Percentiles rank a stretch among this genome's conserved stretches.
Evolutionary conservation across 2,113 vertebrate species (phyloP).

Genomic region (Microcebus jonahi): DNA sequence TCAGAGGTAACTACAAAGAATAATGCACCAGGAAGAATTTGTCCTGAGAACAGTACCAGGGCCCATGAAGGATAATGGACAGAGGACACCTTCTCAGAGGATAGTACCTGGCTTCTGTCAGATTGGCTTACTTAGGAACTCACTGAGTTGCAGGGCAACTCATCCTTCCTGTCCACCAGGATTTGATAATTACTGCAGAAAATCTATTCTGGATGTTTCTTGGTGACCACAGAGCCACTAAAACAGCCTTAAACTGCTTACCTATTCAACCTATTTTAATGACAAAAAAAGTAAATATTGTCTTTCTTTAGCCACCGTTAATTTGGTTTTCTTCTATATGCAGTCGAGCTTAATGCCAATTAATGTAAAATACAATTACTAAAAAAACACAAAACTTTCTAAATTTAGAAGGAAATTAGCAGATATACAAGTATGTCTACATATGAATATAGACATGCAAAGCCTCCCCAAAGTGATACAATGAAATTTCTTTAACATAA

Average conservation of each 20-base stretch:
- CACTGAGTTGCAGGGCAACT: not conserved
- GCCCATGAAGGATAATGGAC: not conserved
- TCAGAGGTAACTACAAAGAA: not conserved
- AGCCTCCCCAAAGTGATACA: not conserved
- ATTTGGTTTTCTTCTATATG: not conserved
- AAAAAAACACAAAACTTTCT: not conserved
- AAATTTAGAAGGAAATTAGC: constrained; percentile 6
- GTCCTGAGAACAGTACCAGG: not conserved
- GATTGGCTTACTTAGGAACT: not conserved
- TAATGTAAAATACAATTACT: not conserved
- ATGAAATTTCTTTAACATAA: not conserved
- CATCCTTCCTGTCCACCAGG: no score
- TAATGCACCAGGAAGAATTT: no score
- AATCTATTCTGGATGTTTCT: not conserved
- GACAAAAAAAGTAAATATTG: not conserved
- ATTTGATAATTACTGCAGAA: not conserved
- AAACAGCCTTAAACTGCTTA: not conserved
- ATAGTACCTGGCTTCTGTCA: not conserved
- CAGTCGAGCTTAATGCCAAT: not conserved
- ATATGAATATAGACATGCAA: not conserved
- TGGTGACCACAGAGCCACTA: not conserved
- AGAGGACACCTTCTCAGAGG: not conserved
- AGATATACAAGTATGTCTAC: not conserved
- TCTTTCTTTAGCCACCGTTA: not conserved
- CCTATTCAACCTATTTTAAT: not conserved